These are phyloP conservation scores for Parazoanthus swiftii DNA, from an alignment of 92 coral and sea anemone species.

Conservation along the genomic window DNA sequence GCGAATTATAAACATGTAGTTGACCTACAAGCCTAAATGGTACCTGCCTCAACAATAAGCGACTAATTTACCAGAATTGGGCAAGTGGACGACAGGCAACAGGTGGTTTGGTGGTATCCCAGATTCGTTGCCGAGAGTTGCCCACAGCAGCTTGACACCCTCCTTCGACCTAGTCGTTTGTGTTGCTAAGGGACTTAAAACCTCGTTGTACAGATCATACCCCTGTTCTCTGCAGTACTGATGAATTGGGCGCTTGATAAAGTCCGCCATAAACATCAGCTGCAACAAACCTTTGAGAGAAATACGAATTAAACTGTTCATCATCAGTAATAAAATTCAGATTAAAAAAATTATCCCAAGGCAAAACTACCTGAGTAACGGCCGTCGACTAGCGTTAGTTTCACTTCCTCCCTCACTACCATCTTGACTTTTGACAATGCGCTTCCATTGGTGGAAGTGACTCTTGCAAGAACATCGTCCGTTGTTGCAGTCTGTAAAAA, in stretches of 20 bases:
- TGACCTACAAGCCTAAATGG: too few relatives aligned
- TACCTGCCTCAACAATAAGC: not conserved
- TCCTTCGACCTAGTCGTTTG: not conserved
- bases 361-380: too few relatives aligned
- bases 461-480: too few relatives aligned
- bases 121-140: not conserved
- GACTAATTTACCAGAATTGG: not conserved
- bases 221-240: not conserved
- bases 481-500: too few relatives aligned
- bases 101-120: not conserved
- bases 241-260: not conserved
- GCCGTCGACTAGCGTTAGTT: too few relatives aligned
- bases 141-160: not conserved
- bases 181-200: not conserved
- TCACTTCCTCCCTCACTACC: too few relatives aligned
- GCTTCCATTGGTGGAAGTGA: too few relatives aligned
- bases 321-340: not conserved
- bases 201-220: not conserved
- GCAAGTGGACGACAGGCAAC: not conserved
- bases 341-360: too few relatives aligned
- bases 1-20: too few relatives aligned
- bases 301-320: not conserved
- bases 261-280: not conserved
- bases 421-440: too few relatives aligned
- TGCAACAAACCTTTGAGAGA: not conserved